Base-by-base conservation (phyloP, 2,113 vertebrate species). In the Ameiurus melas region DNA sequence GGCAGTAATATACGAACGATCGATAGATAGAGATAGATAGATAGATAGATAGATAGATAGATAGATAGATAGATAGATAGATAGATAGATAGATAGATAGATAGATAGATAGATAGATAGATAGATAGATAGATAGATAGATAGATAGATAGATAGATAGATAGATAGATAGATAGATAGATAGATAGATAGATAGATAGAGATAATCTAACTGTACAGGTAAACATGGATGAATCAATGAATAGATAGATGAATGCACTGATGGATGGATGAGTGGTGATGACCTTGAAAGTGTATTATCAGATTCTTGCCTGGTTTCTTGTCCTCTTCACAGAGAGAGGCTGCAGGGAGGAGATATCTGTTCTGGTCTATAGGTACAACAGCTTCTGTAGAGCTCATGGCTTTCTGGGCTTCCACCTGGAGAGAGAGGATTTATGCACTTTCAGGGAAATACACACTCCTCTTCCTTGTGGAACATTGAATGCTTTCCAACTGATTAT, bases 271-370 rank as follows among this genome's bases (percentile, higher is more conserved):
- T 43, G 47, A 1, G 39, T 43, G 27, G 5, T 27, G 20, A 43
- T 64, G 36, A 39, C n/a, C 82, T 66, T 84, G 62, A 36, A 66
- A 9, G 20, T 30, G 43, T 55, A 58, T 70, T 62, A 7, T 51
- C 7, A 78, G n/a, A 7, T 87, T 43, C 95, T 94, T 89, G 98
- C 97, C 95, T 96, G 93, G 95, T 5, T 27, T 86, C 55, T 51
- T 84, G 79, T 95, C 93, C 0, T 78, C 91, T 68, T 94, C 92
- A 58, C 88, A 43, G 73, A 94, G 70, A 13, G 94, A 90, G 2
- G 92, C 90, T 20, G 90, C 87, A 79, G 92, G 92, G 16, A 91
- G 33, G 36, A 93, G 80, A 43, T 83, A 75, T 39, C n/a, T 77
- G 19, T 16, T 39, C 1, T 86, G 53, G 7, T 92, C 36, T 92